A percentile compares a stretch with the other conserved stretches of the same genome.
phyloP scores from a whole-genome alignment of 2,113 vertebrate species.

The Phaethon lepturus region DNA sequence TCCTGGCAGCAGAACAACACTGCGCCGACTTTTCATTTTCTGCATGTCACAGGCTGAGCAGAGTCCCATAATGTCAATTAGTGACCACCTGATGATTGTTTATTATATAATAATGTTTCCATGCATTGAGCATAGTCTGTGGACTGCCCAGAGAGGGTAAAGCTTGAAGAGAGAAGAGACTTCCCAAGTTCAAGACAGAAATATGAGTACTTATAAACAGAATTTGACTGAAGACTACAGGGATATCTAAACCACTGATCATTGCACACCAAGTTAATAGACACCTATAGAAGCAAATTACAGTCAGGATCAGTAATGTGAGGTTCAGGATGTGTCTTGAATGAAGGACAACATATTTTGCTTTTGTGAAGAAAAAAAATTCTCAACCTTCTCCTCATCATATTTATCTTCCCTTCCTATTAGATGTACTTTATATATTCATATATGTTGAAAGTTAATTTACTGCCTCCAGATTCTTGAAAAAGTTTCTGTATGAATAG shows the following conservation, averaged over 20 bases:
- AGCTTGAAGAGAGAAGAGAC: not conserved
- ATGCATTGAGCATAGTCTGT: not conserved
- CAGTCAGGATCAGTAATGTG: not conserved
- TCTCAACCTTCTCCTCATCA: not conserved
- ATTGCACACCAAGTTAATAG: not conserved
- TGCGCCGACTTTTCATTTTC: not conserved
- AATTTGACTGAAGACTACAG: not conserved
- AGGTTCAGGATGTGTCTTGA: not conserved
- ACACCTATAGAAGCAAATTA: not conserved
- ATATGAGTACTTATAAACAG: not conserved
- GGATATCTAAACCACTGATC: not conserved
- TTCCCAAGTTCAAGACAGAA: not conserved
- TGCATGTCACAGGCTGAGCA: not conserved
- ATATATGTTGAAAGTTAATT: not conserved
- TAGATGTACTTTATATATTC: not conserved
- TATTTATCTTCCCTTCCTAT: not conserved
- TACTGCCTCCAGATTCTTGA: not conserved
- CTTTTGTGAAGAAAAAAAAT: not conserved
- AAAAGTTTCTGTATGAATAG: not conserved
- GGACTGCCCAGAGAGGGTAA: fast-evolving
- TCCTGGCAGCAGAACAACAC: not conserved
- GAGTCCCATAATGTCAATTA: not conserved
- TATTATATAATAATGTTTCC: not conserved
- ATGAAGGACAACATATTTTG: not conserved
- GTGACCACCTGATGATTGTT: not conserved